Base-by-base conservation (phyloP, 2,797 vertebrate species). In the Acipenser ruthenus region DNA sequence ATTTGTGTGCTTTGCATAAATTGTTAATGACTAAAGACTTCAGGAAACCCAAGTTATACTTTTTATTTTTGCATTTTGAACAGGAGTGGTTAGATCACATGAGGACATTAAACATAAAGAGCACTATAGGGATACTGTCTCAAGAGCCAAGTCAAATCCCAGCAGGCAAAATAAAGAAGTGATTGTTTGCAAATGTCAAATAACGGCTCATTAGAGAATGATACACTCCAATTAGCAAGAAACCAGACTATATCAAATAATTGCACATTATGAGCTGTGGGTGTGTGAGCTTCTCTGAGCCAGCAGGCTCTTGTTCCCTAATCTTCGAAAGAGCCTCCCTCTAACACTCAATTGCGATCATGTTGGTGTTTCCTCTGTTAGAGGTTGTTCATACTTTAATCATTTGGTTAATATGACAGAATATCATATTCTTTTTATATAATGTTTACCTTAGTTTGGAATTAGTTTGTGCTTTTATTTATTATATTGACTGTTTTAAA, bases 201-300 rank as follows among this genome's bases (percentile, higher is more conserved):
- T 18, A 50, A 23, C 63, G 13, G 62, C 62, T 63, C 62, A 63
- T 63, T 63, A 63, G 49, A 15, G n/a, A 18, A 11, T 15, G 1
- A 8, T 51, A 49, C 1, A 11, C 47, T 50, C 10, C 12, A 50
- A n/a, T 63, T n/a, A 47, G 49, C 12, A 51, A 18, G 37, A 6
- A 10, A 10, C 13, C 50, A 6, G 47, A 37, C 10, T 37, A 12
- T 7, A 23, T n/a, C 50, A 6, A 49, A 11, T 18, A 51, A 53
- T 13, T 50, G 11, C 63, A 13, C 50, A 23, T 10, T 23, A 7
- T 18, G 23, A 8, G 13, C 47, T 37, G 4, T 50, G 63, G 63
- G 12, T 12, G 12, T 23, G 18, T 12, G 8, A 65, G 6, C 9
- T 10, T 10, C 15, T 8, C 11, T 7, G 50, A 8, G 13, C 63